Conservation (phyloP, 35 echinoderm and acorn worm species). For the Strongylocentrotus purpuratus region DNA sequence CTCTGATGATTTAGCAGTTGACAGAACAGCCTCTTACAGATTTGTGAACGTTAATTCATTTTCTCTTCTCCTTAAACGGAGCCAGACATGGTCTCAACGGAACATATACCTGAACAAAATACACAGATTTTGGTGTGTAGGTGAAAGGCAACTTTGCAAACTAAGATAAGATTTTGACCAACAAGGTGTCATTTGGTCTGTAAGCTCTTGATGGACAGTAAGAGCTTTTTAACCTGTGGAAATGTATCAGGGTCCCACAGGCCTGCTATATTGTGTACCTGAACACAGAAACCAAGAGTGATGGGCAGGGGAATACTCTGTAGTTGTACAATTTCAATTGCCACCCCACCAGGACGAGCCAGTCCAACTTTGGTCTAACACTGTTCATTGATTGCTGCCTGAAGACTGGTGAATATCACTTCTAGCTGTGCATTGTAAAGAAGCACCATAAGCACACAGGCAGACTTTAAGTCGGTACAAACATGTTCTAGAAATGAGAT, state of each 20-base stretch:
- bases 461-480: background rate
- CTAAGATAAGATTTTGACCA: background rate
- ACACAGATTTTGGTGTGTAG: no score
- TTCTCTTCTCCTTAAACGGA: no score
- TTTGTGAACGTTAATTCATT: no score
- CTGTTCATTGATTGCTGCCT: background rate
- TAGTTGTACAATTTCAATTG: background rate
- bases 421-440: background rate
- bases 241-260: background rate
- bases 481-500: background rate
- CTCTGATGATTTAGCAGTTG: background rate
- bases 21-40: no score
- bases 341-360: background rate
- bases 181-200: background rate
- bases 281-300: background rate
- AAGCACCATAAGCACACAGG: background rate
- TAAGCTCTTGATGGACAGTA: background rate
- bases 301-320: background rate
- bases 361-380: background rate
- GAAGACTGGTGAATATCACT: background rate
- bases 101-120: no score
- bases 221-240: background rate
- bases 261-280: background rate
- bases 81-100: no score
- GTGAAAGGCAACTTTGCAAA: slow-evolving; percentile 1